Base-by-base conservation (phyloP, 1,140 invertebrate genomes). In the Grapholita molesta region DNA sequence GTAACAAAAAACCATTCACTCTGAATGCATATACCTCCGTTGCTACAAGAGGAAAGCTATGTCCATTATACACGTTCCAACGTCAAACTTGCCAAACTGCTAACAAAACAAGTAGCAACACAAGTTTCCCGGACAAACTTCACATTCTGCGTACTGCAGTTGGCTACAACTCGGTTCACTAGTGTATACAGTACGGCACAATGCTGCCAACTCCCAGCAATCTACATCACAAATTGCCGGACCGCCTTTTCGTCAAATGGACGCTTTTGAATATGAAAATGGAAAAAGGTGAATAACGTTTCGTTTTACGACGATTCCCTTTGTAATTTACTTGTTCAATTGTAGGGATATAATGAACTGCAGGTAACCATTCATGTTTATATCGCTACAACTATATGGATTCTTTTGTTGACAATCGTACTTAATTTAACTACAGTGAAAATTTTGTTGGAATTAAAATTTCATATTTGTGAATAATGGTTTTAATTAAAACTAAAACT, bases 141-240 rank as follows among this genome's bases (percentile, higher is more conserved):
- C n/a, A 6, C 18, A 48, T 48, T 48, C 42, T 48, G 21, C 21
- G 42, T n/a, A n/a, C 42, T 7, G 7, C 28, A 30, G 28, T 30
- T 30, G 28, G 3, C 28, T 52, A 0, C 5, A 18, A 61, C 55
- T 32, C 15, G 9, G 28, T 18, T 15, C 5, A 15, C 4, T 48
- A 6, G 42, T 21, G 5, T 4, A 7, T 5, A n/a, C 42, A 52
- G 42, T 15, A 15, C n/a, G n/a, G n/a, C 25, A 61, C 55, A 61
- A 28, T 61, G 55, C 55, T 61, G 55, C 55, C 55, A 61, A 61
- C 12, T 61, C 15, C 55, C 12, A 5, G 25, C 55, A 61, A 61
- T 61, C 55, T 61, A 32, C 25, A 61, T 61, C 24, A 25, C 55
- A 61, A 61, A 61, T 57, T 57, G 25, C 24, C 5, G 12, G 12